phyloP scores from a whole-genome alignment of 2,113 vertebrate genomes.

The Salvelinus alpinus region DNA sequence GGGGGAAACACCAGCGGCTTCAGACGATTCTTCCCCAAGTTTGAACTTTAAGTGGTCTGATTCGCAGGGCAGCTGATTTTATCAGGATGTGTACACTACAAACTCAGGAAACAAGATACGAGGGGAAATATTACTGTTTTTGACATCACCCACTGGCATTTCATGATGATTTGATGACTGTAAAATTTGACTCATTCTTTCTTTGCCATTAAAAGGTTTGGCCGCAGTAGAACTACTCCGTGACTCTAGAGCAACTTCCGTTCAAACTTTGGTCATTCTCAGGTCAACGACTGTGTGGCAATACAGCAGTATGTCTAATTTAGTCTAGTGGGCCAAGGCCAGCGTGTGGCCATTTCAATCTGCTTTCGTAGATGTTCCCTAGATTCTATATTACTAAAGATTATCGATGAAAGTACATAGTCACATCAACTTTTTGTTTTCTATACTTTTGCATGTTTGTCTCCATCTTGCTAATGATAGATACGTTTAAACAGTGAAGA shows the following conservation, averaged over 20 bases:
- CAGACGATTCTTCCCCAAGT: constrained; percentile 13
- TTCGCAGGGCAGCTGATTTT: constrained; percentile 51
- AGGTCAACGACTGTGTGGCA: not conserved
- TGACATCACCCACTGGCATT: constrained; percentile 14
- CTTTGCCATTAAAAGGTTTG: constrained; percentile 3
- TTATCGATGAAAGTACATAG: not conserved
- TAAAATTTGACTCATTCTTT: not conserved
- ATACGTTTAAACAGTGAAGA: constrained; percentile 10
- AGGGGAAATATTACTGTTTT: constrained; percentile 27
- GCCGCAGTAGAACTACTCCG: not conserved
- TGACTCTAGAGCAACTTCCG: not conserved
- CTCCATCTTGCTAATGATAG: not conserved
- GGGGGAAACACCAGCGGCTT: constrained; percentile 6
- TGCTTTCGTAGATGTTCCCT: too few relatives aligned
- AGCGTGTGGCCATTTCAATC: not conserved
- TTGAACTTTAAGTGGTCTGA: constrained; percentile 50
- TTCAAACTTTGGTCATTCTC: not conserved
- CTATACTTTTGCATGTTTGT: constrained; percentile 1
- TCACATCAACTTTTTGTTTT: not conserved
- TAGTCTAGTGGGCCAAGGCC: not conserved
- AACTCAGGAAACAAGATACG: constrained; percentile 52
- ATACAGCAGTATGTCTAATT: not conserved
- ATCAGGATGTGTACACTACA: constrained; percentile 37
- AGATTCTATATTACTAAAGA: too few relatives aligned
- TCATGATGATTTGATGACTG: constrained; percentile 15